Percentiles rank a stretch among this genome's conserved stretches.
Conservation (phyloP, 2,113 vertebrate genomes). For the Lutjanus erythropterus region DNA sequence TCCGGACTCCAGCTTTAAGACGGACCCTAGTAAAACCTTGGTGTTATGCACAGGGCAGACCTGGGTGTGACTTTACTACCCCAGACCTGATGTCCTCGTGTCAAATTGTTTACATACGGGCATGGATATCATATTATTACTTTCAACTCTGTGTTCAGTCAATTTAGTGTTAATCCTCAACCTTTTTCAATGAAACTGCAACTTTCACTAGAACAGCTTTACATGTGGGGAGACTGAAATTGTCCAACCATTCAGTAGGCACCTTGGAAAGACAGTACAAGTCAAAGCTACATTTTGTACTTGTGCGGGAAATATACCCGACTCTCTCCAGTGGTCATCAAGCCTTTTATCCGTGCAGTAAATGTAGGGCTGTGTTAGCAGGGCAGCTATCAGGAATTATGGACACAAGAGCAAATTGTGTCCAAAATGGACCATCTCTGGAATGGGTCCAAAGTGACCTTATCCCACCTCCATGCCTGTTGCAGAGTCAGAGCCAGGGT, state of each 20-base stretch:
- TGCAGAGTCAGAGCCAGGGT: too few relatives aligned
- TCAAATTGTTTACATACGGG: background rate
- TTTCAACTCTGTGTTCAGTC: too few relatives aligned
- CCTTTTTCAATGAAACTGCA: too few relatives aligned
- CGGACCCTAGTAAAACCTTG: background rate
- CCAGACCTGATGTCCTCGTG: background rate
- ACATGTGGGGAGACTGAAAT: background rate
- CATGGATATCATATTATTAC: background rate
- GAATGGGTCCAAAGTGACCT: too few relatives aligned
- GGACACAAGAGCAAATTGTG: too few relatives aligned
- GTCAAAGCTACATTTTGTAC: background rate
- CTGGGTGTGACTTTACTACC: background rate
- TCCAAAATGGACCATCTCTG: too few relatives aligned
- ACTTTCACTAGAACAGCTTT: background rate
- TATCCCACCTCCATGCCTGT: too few relatives aligned
- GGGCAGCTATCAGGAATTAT: too few relatives aligned
- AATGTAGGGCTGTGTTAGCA: background rate
- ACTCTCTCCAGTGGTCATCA: background rate
- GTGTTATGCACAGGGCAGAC: background rate
- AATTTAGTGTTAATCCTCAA: background rate
- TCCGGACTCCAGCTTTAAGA: too few relatives aligned
- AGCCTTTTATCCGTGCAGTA: background rate
- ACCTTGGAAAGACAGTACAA: background rate
- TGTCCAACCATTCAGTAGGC: background rate
- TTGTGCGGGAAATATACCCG: background rate